Percentiles rank a stretch among this genome's conserved stretches.
These are phyloP conservation scores for Drosophila rubida DNA, from an alignment of 2,888 invertebrate species.

Conservation along the genomic window DNA sequence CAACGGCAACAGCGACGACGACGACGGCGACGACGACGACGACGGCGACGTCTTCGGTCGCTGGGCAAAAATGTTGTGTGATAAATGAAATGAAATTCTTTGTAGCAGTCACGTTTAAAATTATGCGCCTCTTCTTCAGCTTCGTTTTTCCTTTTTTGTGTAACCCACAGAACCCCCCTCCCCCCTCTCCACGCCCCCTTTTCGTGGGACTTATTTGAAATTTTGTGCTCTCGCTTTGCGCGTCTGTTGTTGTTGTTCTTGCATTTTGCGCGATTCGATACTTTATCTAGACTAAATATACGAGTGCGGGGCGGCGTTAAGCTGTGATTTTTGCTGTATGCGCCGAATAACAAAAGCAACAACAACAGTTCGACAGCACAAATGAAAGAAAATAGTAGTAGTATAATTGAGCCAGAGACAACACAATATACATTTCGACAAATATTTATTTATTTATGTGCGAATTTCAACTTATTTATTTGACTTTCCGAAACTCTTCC, in stretches of 20 bases:
- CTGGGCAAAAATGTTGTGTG: conserved; percentile 60
- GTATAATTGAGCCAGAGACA: background rate
- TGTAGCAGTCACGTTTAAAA: conserved; percentile 79
- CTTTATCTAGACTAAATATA: conserved; percentile 38
- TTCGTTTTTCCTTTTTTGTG: conserved; percentile 25
- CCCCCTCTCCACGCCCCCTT: too few relatives aligned
- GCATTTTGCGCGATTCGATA: conserved; percentile 41
- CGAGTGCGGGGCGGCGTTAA: conserved; percentile 67
- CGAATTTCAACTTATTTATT: conserved; percentile 3
- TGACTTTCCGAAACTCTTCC: background rate
- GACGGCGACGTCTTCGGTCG: conserved; percentile 51
- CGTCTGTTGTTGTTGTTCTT: conserved; percentile 21
- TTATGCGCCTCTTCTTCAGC: conserved; percentile 62
- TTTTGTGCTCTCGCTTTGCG: conserved; percentile 35
- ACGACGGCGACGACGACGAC: background rate
- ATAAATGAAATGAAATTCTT: conserved; percentile 77
- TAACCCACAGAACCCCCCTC: too few relatives aligned
- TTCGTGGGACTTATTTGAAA: conserved; percentile 23
- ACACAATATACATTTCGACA: background rate
- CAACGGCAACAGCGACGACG: too few relatives aligned
- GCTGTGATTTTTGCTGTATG: conserved; percentile 56
- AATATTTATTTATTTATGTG: conserved; percentile 4
- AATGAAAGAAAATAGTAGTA: background rate
- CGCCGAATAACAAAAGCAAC: conserved; percentile 49
- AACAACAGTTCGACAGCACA: conserved; percentile 6